phyloP scores from a whole-genome alignment of 2,113 vertebrate species.

The Orcinus orca region DNA sequence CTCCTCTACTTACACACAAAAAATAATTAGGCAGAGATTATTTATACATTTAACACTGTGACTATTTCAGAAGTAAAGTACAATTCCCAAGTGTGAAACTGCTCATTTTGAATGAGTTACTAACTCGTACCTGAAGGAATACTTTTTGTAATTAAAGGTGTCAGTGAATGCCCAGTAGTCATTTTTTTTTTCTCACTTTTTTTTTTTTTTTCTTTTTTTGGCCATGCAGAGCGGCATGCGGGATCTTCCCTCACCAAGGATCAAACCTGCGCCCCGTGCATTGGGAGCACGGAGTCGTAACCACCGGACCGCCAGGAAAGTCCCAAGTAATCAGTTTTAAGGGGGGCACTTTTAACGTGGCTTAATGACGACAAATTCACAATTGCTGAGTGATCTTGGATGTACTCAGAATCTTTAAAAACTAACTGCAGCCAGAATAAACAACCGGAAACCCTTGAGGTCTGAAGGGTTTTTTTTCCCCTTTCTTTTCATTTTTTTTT shows the following conservation, averaged over 20 bases:
- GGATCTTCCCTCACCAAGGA: too few relatives aligned
- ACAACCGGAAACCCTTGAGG: neutral
- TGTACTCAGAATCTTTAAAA: neutral
- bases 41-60: conserved; percentile 30
- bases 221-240: too few relatives aligned
- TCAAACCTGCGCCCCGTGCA: too few relatives aligned
- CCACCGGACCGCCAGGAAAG: too few relatives aligned
- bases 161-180: neutral
- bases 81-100: conserved; percentile 3
- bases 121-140: neutral
- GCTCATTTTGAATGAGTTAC: conserved; percentile 30
- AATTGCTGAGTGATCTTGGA: neutral
- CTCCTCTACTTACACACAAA: conserved; percentile 13
- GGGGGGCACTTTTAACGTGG: neutral
- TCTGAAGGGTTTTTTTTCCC: neutral
- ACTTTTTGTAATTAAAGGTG: neutral
- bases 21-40: conserved; percentile 29
- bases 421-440: neutral
- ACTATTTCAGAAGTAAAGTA: conserved; percentile 41
- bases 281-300: too few relatives aligned
- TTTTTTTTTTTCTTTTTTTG: too few relatives aligned
- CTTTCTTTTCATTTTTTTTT: neutral
- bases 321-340: neutral
- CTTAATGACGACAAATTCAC: neutral
- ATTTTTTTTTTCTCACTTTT: neutral